Evolutionary conservation across 2,888 invertebrate species (phyloP).

Genomic region (Halocaridina rubra): DNA sequence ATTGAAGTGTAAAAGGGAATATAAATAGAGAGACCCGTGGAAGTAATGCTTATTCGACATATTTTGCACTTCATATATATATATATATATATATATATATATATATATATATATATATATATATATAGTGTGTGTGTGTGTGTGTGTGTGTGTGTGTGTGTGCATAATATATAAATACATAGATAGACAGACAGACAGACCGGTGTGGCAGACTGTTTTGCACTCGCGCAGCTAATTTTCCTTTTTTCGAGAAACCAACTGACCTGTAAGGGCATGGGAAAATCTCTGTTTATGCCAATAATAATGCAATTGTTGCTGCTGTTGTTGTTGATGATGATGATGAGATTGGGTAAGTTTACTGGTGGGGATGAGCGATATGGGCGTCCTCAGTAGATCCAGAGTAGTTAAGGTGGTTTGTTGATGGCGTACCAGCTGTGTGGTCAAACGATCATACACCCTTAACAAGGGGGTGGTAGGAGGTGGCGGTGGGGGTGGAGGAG

Average conservation of each 20-base stretch:
- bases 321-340: too few relatives aligned
- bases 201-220: background rate
- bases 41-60: too few relatives aligned
- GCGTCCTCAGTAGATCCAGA: constrained; percentile 26
- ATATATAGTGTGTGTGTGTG: too few relatives aligned
- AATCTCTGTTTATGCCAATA: constrained; percentile 14
- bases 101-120: background rate
- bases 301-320: too few relatives aligned
- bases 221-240: background rate
- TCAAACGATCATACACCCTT: constrained; percentile 30
- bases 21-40: too few relatives aligned
- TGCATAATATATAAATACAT: background rate
- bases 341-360: background rate
- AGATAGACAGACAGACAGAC: too few relatives aligned
- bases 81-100: background rate
- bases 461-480: too few relatives aligned
- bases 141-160: too few relatives aligned
- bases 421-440: constrained; percentile 30
- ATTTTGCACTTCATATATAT: background rate
- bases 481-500: too few relatives aligned
- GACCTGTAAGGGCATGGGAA: constrained; percentile 26
- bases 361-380: constrained; percentile 19
- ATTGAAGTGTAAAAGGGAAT: too few relatives aligned
- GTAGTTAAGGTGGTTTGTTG: constrained; percentile 19
- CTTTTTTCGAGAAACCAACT: background rate